These are phyloP conservation scores for Cyphomyrus discorhynchus DNA, from an alignment of 2,113 vertebrate genomes.

Conservation along the genomic window DNA sequence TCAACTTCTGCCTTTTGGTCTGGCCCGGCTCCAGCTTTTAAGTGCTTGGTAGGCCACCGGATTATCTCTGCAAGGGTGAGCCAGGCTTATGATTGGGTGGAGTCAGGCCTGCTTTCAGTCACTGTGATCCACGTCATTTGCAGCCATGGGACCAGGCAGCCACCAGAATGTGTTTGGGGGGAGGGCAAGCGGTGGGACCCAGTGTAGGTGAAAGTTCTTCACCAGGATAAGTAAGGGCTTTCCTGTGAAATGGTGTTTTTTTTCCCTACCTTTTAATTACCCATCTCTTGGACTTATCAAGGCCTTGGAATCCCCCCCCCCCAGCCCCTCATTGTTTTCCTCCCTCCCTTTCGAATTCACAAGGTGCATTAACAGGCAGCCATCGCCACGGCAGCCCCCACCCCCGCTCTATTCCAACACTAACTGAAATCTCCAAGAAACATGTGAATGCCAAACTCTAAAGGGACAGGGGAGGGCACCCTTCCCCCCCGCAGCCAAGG, in stretches of 20 bases:
- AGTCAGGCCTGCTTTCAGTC: neutral
- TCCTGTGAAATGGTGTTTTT: conserved; percentile 20
- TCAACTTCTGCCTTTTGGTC: neutral
- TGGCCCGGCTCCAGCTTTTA: neutral
- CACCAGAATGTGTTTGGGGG: neutral
- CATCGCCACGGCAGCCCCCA: conserved; percentile 28
- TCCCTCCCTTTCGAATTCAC: conserved; percentile 24
- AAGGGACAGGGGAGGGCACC: neutral
- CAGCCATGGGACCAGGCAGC: neutral
- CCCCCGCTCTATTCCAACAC: conserved; percentile 35
- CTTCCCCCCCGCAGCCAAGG: conserved; percentile 39
- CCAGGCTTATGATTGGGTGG: neutral
- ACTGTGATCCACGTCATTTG: neutral
- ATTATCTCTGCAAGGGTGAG: neutral
- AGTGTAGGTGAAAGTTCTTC: neutral
- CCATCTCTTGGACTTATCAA: neutral
- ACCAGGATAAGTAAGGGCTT: neutral
- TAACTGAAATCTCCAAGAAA: conserved; percentile 12
- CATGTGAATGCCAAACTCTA: conserved; percentile 23
- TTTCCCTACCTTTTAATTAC: neutral
- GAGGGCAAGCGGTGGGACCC: neutral
- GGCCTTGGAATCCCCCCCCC: neutral
- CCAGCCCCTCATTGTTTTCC: conserved; percentile 12
- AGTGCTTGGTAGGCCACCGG: neutral
- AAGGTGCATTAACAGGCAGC: conserved; percentile 58